These are phyloP conservation scores for Microhierax caerulescens DNA, from an alignment of 2,797 vertebrate species.

Conservation along the genomic window DNA sequence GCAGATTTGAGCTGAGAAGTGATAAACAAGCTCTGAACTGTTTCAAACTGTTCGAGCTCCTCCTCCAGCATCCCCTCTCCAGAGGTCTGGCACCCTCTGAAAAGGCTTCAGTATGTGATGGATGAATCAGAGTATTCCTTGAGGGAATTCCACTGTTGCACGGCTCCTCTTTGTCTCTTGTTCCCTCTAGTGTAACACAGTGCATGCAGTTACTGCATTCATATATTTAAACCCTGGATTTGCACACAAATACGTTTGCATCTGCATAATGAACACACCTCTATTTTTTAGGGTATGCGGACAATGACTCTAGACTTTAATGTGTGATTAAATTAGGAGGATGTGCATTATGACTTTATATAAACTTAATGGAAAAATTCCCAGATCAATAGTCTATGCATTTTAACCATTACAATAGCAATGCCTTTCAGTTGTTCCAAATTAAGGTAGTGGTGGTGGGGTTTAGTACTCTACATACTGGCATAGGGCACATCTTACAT, in stretches of 20 bases:
- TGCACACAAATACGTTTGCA: constrained; percentile 1
- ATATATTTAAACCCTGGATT: not conserved
- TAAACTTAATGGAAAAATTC: not conserved
- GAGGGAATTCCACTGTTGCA: constrained; percentile 33
- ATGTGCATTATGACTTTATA: not conserved
- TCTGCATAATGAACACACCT: not conserved
- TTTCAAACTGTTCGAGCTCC: constrained; percentile 32
- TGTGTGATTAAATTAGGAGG: not conserved
- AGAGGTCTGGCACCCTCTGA: constrained; percentile 55
- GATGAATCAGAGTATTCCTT: constrained; percentile 47
- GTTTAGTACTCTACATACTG: not conserved
- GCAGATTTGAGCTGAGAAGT: not conserved
- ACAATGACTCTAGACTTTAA: not conserved
- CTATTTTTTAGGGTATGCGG: not conserved
- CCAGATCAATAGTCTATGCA: not conserved
- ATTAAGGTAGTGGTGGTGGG: not conserved
- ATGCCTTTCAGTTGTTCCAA: not conserved
- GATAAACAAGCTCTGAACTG: not conserved
- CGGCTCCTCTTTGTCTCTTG: not conserved
- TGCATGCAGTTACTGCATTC: not conserved
- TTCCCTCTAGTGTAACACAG: not conserved
- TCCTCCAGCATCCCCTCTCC: constrained; percentile 43
- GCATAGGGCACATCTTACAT: not conserved
- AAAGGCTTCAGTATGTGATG: constrained; percentile 44
- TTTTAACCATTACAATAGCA: not conserved